phyloP scores from a whole-genome alignment of 2,888 invertebrate species.

The Dyspetes luteomarginatus region DNA sequence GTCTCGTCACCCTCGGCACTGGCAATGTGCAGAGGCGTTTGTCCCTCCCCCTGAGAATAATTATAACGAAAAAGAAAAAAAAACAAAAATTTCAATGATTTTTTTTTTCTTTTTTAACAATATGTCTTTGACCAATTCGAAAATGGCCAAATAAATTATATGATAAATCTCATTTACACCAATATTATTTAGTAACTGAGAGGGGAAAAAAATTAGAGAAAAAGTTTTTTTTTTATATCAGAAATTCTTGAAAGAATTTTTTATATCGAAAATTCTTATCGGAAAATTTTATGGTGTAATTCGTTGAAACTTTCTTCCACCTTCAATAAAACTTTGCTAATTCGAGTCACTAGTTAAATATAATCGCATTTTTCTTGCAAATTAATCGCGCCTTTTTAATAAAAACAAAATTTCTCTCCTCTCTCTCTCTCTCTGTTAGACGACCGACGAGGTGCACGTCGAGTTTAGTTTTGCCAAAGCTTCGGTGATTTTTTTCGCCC shows the following conservation, averaged over 20 bases:
- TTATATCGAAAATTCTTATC: constrained; percentile 22
- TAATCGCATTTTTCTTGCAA: neutral
- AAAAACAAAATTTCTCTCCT: too few species aligned
- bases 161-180: too few species aligned
- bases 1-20: constrained; percentile 98
- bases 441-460: constrained; percentile 54
- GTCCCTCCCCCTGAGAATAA: constrained; percentile 90
- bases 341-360: neutral
- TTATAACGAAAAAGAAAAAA: constrained; percentile 1
- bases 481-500: constrained; percentile 25
- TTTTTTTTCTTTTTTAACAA: neutral
- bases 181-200: too few species aligned
- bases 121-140: neutral
- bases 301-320: too few species aligned
- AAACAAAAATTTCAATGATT: neutral
- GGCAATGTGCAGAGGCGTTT: constrained; percentile 97
- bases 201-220: too few species aligned
- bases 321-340: too few species aligned
- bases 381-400: neutral
- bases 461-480: constrained; percentile 41
- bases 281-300: constrained; percentile 22
- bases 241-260: neutral
- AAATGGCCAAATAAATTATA: too few species aligned
- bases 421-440: constrained; percentile 28
- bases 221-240: neutral